These are phyloP conservation scores for Brachypteracias leptosomus DNA, from an alignment of 2,113 vertebrate genomes.

Conservation along the genomic window DNA sequence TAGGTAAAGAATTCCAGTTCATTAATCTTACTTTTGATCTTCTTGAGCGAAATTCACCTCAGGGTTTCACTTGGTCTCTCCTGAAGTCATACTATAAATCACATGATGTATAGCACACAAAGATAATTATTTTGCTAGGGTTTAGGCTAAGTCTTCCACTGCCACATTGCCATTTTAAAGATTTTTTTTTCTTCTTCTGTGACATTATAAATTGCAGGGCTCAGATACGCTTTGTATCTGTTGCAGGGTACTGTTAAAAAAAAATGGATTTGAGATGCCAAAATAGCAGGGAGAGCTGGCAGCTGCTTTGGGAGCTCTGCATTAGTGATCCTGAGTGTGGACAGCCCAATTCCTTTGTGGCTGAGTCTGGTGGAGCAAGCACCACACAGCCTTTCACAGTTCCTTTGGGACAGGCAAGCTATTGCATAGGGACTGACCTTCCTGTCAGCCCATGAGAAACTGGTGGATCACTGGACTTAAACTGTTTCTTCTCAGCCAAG, in stretches of 20 bases:
- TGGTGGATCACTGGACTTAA: neutral
- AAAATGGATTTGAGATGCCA: neutral
- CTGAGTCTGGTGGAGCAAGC: neutral
- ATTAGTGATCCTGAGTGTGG: neutral
- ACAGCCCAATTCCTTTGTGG: accelerated
- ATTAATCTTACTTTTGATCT: constrained; percentile 24
- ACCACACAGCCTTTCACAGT: neutral
- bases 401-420: neutral
- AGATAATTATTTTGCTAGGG: neutral
- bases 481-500: constrained; percentile 17
- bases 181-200: neutral
- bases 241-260: neutral
- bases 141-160: neutral
- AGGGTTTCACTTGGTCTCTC: neutral
- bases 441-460: neutral
- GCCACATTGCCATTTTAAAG: neutral
- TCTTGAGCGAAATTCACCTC: neutral
- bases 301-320: neutral
- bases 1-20: neutral
- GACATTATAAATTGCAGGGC: neutral
- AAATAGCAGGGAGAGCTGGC: neutral
- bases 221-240: neutral
- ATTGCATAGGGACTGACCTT: neutral
- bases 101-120: neutral
- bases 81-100: constrained; percentile 8